Evolutionary conservation across 2,888 invertebrate species (phyloP), one percentile per base, ranked within the genome.

Genomic region (Tetheella fluctuosa): DNA sequence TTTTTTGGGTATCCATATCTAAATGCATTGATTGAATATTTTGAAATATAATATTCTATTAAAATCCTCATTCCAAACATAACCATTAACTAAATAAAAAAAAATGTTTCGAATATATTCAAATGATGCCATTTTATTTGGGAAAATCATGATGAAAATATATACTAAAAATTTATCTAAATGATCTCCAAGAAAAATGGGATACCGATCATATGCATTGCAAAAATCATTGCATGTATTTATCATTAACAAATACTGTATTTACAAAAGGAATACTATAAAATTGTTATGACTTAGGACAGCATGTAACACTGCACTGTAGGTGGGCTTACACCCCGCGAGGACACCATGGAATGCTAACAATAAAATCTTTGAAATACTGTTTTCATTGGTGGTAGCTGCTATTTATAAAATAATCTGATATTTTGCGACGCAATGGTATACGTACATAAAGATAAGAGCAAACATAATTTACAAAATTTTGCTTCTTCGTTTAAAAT

Each of bases 341-440:
- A 72, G 70, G 69, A 76, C 76, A 81, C 84, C 79, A 80, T 69
- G 79, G 79, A 83, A 81, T 80, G 83, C 79, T 77, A 74, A 70
- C 70, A n/a, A 34, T 34, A 70, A 70, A 70, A 59, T 67, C 68
- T 64, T 69, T 67, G 60, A 63, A 68, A 73, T 48, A 48, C 68
- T 74, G 71, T 73, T 70, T 62, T 65, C 60, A 66, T 60, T 67
- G 67, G 70, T 71, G 74, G 61, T 70, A 76, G 78, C 80, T 82
- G 79, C 76, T 73, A 68, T 71, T 71, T 67, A 13, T 60, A 13
- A 13, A 34, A 34, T 34, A 13, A 13, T 0, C 34, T 2, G 6
- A 25, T 25, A 25, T 25, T 25, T 6, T 4, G 6, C 25, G 63
- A 55, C 61, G 63, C 67, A 69, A n/a, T n/a, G n/a, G n/a, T n/a